Evolutionary conservation across 2,797 vertebrate species (phyloP).

Genomic region (Mareca strepera): DNA sequence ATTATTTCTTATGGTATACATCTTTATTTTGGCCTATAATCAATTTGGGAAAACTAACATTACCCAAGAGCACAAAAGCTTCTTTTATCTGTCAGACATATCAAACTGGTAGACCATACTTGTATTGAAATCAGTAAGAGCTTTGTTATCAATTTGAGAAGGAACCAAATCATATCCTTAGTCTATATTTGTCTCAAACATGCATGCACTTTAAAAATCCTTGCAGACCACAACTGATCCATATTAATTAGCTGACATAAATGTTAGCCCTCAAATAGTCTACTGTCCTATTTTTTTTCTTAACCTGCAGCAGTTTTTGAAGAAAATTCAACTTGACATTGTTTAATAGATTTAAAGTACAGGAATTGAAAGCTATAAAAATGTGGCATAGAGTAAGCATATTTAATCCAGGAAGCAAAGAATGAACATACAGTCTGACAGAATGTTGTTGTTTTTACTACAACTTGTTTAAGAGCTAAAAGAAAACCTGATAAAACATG

Average conservation of each 20-base stretch:
- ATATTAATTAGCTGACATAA: slow-evolving; percentile 76
- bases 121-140: slow-evolving; percentile 15
- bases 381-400: slow-evolving; percentile 69
- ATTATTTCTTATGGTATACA: background rate
- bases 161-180: slow-evolving; percentile 16
- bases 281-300: slow-evolving; percentile 59
- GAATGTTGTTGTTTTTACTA: slow-evolving; percentile 69
- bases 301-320: slow-evolving; percentile 73
- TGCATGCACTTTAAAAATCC: slow-evolving; percentile 55
- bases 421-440: slow-evolving; percentile 63
- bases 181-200: slow-evolving; percentile 47
- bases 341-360: slow-evolving; percentile 76
- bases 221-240: slow-evolving; percentile 68
- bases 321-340: slow-evolving; percentile 73
- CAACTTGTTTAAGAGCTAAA: slow-evolving; percentile 68
- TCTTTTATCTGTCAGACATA: background rate
- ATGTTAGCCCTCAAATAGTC: slow-evolving; percentile 66
- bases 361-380: slow-evolving; percentile 75
- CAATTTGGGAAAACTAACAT: background rate
- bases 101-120: background rate
- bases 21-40: background rate
- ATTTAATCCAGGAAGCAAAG: slow-evolving; percentile 66
- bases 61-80: background rate
- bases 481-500: slow-evolving; percentile 66
- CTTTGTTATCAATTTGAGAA: background rate